phyloP scores from a whole-genome alignment of 2,113 vertebrate species.

The Hyla sarda region DNA sequence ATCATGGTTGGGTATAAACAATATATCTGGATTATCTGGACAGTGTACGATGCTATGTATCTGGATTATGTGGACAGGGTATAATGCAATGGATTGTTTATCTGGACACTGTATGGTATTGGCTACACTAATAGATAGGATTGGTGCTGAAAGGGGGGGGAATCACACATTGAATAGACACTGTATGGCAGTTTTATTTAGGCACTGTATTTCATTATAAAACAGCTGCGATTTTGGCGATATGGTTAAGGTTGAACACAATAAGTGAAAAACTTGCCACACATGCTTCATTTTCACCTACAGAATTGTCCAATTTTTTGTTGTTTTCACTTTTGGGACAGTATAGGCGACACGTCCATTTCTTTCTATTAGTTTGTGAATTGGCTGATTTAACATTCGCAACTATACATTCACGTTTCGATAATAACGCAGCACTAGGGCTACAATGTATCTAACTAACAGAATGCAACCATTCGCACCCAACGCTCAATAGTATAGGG shows the following conservation, averaged over 20 bases:
- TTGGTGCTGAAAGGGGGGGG: too few relatives aligned
- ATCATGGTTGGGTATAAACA: too few relatives aligned
- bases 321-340: neutral
- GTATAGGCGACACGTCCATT: neutral
- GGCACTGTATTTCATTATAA: slow-evolving; percentile 11
- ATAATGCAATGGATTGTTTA: neutral
- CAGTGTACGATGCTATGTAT: neutral
- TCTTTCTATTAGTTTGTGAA: neutral
- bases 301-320: neutral
- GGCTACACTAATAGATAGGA: too few relatives aligned
- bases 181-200: slow-evolving; percentile 12
- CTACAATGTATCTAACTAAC: neutral
- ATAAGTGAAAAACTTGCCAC: neutral
- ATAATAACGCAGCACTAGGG: neutral
- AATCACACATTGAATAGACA: neutral
- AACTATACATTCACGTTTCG: neutral
- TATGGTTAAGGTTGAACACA: neutral
- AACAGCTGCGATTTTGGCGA: neutral
- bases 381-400: neutral
- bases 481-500: too few relatives aligned
- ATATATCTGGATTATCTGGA: too few relatives aligned
- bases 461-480: too few relatives aligned
- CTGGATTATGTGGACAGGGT: neutral
- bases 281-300: slow-evolving; percentile 1
- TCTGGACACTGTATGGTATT: too few relatives aligned